Percentiles rank a stretch among this genome's conserved stretches.
Evolutionary conservation across 2,888 invertebrate genomes (phyloP).

Genomic region (Polydrusus pterygomalis): DNA sequence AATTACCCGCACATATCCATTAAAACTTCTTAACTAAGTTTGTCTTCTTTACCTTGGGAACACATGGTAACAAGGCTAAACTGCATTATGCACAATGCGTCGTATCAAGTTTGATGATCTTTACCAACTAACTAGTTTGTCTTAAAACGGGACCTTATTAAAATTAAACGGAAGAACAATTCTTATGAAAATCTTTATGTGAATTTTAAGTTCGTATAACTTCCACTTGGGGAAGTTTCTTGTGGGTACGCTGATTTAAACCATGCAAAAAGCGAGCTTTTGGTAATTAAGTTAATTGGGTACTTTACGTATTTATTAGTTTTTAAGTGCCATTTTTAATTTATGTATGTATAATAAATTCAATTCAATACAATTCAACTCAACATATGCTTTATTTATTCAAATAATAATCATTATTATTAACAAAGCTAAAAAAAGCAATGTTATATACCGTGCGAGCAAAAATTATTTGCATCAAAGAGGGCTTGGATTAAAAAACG

Average conservation of each 20-base stretch:
- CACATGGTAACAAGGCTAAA: neutral
- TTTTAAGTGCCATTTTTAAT: too few relatives aligned
- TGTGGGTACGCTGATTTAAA: neutral
- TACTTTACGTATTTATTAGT: neutral
- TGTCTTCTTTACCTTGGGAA: neutral
- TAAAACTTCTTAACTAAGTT: too few relatives aligned
- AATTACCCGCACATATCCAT: neutral
- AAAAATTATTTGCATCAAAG: too few relatives aligned
- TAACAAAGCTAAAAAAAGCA: too few relatives aligned
- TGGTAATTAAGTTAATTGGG: neutral
- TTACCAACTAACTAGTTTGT: neutral
- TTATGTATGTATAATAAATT: too few relatives aligned
- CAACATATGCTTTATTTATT: too few relatives aligned
- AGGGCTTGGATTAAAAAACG: too few relatives aligned
- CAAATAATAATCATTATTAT: too few relatives aligned
- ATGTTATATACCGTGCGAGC: too few relatives aligned
- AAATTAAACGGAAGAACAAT: neutral
- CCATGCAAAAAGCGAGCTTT: neutral
- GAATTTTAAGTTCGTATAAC: neutral
- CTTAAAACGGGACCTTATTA: neutral
- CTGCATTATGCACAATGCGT: neutral
- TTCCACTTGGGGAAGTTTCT: neutral
- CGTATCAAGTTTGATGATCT: neutral
- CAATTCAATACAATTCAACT: too few relatives aligned
- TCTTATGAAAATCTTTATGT: neutral